Conservation (phyloP, 2,888 invertebrate genomes). For the Aporophyla nigra region DNA sequence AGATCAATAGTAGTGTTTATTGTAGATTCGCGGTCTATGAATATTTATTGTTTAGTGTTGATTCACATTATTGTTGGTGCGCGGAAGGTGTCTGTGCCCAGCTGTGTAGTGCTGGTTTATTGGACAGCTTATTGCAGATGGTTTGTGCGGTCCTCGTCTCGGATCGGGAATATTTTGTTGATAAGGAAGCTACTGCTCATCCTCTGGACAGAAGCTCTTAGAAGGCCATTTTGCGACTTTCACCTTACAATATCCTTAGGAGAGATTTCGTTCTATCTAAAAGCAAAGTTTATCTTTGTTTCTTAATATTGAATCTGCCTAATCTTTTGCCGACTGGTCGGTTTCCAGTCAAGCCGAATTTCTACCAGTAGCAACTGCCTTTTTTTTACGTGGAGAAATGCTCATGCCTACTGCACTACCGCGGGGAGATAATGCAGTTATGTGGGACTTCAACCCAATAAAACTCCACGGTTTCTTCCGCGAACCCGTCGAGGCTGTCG, state of each 20-base stretch:
- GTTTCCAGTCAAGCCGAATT: no score
- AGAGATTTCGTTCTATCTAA: not conserved
- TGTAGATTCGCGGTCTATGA: constrained; percentile 14
- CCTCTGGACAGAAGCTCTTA: not conserved
- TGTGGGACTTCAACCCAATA: no score
- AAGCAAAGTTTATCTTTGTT: not conserved
- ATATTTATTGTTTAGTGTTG: constrained; percentile 16
- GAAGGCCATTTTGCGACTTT: not conserved
- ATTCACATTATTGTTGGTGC: not conserved
- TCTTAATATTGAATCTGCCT: not conserved
- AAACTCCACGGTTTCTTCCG: no score
- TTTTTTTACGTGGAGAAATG: no score
- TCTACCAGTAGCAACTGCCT: no score
- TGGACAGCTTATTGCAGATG: constrained; percentile 1
- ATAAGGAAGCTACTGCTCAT: not conserved
- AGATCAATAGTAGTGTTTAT: constrained; percentile 49
- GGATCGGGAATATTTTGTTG: not conserved
- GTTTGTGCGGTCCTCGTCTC: not conserved
- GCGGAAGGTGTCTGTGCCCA: constrained; percentile 14
- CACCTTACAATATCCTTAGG: not conserved
- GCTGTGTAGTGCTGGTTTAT: constrained; percentile 33
- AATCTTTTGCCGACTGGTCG: not conserved
- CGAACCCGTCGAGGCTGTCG: no score
- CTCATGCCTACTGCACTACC: no score
- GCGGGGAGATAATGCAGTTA: no score